phyloP scores from a whole-genome alignment of 2,888 invertebrate species.

The Brachyptera putata region DNA sequence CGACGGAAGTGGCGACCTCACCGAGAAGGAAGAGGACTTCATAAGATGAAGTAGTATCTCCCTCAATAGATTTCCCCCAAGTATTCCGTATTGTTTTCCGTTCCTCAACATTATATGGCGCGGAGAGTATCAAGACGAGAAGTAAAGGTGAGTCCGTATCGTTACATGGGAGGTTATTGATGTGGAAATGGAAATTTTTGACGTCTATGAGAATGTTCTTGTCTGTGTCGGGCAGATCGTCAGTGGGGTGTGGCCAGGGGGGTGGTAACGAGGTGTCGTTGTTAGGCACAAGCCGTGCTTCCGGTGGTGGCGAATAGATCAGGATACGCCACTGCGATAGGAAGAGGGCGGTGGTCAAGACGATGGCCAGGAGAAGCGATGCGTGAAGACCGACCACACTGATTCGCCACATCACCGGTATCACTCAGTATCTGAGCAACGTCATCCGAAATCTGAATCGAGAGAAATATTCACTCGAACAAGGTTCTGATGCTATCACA shows the following conservation, averaged over 20 bases:
- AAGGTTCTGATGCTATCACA: no score
- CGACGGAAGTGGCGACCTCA: slow-evolving; percentile 42
- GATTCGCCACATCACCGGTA: slow-evolving; percentile 29
- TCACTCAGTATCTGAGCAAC: slow-evolving; percentile 9
- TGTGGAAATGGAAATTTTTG: slow-evolving; percentile 57
- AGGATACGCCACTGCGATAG: slow-evolving; percentile 30
- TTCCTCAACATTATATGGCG: slow-evolving; percentile 60
- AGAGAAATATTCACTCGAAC: no score
- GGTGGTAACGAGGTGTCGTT: slow-evolving; percentile 28
- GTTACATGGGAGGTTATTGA: slow-evolving; percentile 55
- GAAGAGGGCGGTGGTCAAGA: slow-evolving; percentile 25
- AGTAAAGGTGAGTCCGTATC: slow-evolving; percentile 49
- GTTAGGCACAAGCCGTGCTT: slow-evolving; percentile 20
- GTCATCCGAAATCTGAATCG: not conserved
- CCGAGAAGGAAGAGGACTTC: slow-evolving; percentile 64
- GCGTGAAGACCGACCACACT: slow-evolving; percentile 24
- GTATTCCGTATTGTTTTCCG: slow-evolving; percentile 66
- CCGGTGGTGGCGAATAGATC: slow-evolving; percentile 7
- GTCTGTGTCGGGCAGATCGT: slow-evolving; percentile 39
- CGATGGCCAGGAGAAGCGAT: slow-evolving; percentile 24
- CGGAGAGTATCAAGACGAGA: slow-evolving; percentile 64
- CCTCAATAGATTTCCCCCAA: slow-evolving; percentile 48
- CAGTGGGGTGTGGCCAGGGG: slow-evolving; percentile 30
- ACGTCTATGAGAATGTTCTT: slow-evolving; percentile 53
- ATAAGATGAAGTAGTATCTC: no score